Base-by-base conservation (phyloP, 2,113 vertebrate species). In the Dasyornis broadbenti region DNA sequence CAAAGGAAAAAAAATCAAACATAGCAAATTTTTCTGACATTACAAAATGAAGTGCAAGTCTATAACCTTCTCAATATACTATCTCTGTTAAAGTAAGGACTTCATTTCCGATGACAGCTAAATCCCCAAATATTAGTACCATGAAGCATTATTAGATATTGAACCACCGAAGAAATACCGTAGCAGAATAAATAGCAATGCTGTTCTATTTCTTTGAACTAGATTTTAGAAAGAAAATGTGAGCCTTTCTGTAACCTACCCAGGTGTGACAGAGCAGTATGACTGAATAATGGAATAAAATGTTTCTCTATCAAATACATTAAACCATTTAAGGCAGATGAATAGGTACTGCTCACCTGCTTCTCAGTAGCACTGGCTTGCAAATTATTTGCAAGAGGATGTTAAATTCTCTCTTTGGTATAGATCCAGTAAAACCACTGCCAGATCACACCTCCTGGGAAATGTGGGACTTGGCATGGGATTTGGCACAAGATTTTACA, bases 11-110 rank as follows among this genome's bases (percentile, higher is more conserved):
- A 95, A 76, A 86, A 97, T 97, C 97, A 97, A 98, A 97, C 66
- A 76, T 82, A 95, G 95, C 97, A 97, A 96, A 97, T 97, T 95
- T 97, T 97, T 97, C 89, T 97, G 98, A 98, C 97, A 97, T 95
- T 81, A 95, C 94, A 95, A 97, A 96, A 91, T 72, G 95, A 97
- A 98, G 91, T 92, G 54, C 66, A 45, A 96, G 92, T 90, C 96
- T 90, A 91, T 76, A 95, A 82, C 89, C 94, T 96, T 93, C 97
- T 97, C 96, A 86, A 77, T 86, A 73, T 21, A 81, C 87, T 82
- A 37, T 85, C 95, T 95, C 95, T 97, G 95, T 95, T 97, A 90
- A 90, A 97, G 95, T 91, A 96, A 97, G 90, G 78, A 92, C 76
- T 72, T 96, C 91, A 84, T 96, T 97, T 95, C 91, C 90, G 82